Percentiles rank a stretch among this genome's conserved stretches.
Conservation (phyloP, 2,888 invertebrate genomes). For the Drosophila mimica region DNA sequence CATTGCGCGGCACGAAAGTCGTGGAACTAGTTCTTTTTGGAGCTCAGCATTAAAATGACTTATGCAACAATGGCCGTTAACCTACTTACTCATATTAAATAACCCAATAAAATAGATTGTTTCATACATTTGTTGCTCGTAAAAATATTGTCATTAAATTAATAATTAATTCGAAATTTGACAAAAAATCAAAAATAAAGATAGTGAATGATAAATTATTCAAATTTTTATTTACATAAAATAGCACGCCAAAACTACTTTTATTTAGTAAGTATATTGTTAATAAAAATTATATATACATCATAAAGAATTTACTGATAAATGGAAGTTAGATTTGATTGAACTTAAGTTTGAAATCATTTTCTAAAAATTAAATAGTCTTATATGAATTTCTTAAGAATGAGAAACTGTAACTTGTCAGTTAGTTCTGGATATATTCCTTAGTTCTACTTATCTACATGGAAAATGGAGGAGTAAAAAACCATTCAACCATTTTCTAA, state of each 20-base stretch:
- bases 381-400: background rate
- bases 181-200: background rate
- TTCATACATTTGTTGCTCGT: background rate
- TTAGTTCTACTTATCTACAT: background rate
- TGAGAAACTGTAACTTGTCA: background rate
- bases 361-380: too few relatives aligned
- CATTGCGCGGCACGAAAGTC: conserved; percentile 4
- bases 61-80: background rate
- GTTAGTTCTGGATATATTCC: background rate
- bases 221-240: background rate
- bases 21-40: conserved; percentile 27
- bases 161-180: background rate
- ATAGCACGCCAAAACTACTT: too few relatives aligned
- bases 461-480: background rate
- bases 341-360: background rate
- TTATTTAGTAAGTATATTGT: too few relatives aligned
- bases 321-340: background rate
- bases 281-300: too few relatives aligned
- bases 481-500: background rate
- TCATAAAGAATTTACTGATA: background rate
- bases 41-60: background rate
- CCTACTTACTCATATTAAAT: background rate
- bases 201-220: background rate
- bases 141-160: background rate
- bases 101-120: background rate